These are phyloP conservation scores for Tethea ocularis DNA, from an alignment of 2,888 invertebrate species.

Conservation along the genomic window DNA sequence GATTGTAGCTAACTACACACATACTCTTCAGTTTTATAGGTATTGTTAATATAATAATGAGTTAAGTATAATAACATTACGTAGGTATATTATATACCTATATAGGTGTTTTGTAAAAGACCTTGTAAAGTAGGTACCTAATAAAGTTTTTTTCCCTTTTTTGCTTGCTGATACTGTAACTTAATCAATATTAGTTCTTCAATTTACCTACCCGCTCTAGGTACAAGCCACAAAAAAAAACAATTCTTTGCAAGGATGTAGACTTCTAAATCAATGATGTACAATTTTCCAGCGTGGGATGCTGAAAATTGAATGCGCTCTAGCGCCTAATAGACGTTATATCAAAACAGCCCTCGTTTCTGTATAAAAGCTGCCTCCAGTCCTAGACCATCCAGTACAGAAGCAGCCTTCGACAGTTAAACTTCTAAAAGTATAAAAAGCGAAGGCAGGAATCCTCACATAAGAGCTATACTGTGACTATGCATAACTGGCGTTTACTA, in stretches of 20 bases:
- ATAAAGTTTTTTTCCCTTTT: too few relatives aligned
- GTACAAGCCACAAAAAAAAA: too few relatives aligned
- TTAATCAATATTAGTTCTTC: too few relatives aligned
- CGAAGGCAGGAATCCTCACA: slow-evolving; percentile 24
- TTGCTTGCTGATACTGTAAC: too few relatives aligned
- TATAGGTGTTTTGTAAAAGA: too few relatives aligned
- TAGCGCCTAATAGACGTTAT: slow-evolving; percentile 73
- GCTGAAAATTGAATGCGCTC: slow-evolving; percentile 77
- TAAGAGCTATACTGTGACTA: slow-evolving; percentile 65
- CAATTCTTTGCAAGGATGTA: slow-evolving; percentile 35
- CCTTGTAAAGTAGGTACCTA: too few relatives aligned
- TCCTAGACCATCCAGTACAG: slow-evolving; percentile 57
- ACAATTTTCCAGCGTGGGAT: slow-evolving; percentile 50
- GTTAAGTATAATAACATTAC: too few relatives aligned
- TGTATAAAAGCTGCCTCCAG: slow-evolving; percentile 61
- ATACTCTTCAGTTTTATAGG: too few relatives aligned
- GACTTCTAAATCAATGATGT: slow-evolving; percentile 24
- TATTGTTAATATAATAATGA: too few relatives aligned
- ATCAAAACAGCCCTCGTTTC: slow-evolving; percentile 43
- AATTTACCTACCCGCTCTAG: too few relatives aligned
- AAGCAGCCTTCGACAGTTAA: slow-evolving; percentile 58
- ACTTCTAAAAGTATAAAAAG: slow-evolving; percentile 41
- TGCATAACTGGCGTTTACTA: slow-evolving; percentile 79
- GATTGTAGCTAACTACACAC: too few relatives aligned
- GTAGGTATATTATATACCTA: too few relatives aligned